phyloP scores from a whole-genome alignment of 2,888 invertebrate genomes.

The Thelaira solivaga region DNA sequence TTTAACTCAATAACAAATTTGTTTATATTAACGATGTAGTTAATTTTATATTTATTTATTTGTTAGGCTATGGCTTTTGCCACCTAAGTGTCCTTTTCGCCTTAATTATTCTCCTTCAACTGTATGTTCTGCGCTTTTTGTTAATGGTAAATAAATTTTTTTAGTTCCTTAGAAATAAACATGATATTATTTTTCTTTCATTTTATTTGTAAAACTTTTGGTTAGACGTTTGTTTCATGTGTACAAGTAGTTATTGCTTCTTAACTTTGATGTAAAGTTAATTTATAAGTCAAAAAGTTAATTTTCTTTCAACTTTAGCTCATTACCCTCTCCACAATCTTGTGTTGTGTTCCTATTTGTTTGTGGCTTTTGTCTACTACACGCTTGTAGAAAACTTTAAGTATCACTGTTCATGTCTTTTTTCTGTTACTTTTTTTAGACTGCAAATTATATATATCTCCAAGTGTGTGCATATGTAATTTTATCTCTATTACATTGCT shows the following conservation, averaged over 20 bases:
- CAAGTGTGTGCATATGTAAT: conserved; percentile 23
- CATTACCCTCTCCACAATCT: conserved; percentile 2
- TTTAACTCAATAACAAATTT: neutral
- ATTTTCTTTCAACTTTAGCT: conserved; percentile 43
- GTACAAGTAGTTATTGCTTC: conserved; percentile 6
- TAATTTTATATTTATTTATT: conserved; percentile 1
- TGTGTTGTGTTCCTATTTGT: neutral
- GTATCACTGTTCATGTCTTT: neutral
- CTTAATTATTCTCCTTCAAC: neutral
- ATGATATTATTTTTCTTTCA: neutral
- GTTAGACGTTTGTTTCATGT: neutral
- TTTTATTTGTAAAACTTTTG: conserved; percentile 22
- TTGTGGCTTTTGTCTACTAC: neutral
- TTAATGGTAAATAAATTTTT: too few species aligned
- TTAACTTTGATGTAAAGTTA: conserved; percentile 43
- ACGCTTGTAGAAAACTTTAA: conserved; percentile 6
- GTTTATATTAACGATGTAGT: conserved; percentile 14
- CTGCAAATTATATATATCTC: neutral
- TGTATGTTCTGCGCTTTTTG: neutral
- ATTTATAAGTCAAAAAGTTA: conserved; percentile 58
- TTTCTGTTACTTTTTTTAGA: neutral
- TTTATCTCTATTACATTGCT: conserved; percentile 38
- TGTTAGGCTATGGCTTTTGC: too few species aligned
- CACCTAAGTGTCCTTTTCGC: neutral
- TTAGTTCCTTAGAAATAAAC: conserved; percentile 4